phyloP scores from a whole-genome alignment of 2,888 invertebrate genomes.

The Conistra vaccinii region DNA sequence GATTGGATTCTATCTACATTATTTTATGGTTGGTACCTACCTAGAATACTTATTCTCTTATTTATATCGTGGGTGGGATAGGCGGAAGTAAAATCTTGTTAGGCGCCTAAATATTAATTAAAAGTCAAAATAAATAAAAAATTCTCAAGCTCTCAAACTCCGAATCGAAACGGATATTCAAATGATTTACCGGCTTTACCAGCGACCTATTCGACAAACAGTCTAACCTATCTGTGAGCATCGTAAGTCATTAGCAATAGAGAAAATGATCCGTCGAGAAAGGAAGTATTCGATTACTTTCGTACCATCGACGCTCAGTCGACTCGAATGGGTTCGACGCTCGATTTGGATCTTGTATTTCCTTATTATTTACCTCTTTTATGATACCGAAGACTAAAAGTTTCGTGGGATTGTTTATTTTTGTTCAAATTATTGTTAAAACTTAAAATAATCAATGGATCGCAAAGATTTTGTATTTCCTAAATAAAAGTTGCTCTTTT shows the following conservation, averaged over 20 bases:
- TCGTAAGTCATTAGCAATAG: constrained; percentile 52
- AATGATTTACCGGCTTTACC: constrained; percentile 17
- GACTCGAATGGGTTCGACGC: constrained; percentile 18
- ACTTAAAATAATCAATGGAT: neutral
- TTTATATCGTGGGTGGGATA: neutral
- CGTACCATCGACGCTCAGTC: constrained; percentile 26
- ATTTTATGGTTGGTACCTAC: too few relatives aligned
- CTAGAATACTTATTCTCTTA: neutral
- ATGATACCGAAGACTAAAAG: neutral
- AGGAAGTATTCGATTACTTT: constrained; percentile 66
- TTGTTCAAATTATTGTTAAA: neutral
- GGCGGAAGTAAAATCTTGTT: neutral
- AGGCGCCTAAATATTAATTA: neutral
- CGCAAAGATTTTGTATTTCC: neutral
- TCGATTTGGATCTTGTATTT: constrained; percentile 50
- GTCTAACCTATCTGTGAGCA: constrained; percentile 17
- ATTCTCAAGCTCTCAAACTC: neutral
- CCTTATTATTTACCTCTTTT: constrained; percentile 27
- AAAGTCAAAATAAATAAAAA: too few relatives aligned
- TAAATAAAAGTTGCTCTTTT: neutral
- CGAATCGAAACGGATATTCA: constrained; percentile 23
- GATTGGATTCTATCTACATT: too few relatives aligned
- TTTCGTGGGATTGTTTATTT: constrained; percentile 12
- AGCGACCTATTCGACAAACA: constrained; percentile 5
- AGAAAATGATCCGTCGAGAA: constrained; percentile 58